Base-by-base conservation (phyloP, 2,113 vertebrate species). In the Acrocephalus kingi region DNA sequence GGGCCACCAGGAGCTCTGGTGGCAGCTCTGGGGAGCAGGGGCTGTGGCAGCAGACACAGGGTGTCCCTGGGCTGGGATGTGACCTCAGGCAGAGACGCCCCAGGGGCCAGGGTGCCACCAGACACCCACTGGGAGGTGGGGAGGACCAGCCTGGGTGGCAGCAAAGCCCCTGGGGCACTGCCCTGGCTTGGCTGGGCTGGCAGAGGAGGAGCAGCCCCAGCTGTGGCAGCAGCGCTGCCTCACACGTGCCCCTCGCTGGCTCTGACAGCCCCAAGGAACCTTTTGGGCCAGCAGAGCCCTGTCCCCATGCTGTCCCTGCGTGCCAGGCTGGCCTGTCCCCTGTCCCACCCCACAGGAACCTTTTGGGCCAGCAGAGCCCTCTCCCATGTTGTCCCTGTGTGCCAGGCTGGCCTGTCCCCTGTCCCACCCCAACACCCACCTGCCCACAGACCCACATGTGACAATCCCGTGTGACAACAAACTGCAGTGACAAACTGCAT, bases 351-450 rank as follows among this genome's bases (percentile, higher is more conserved):
- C 4, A 22, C 35, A 77, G 0, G 2, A 33, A 10, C 20, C 9
- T 39, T 39, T 39, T 39, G 37, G 37, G 37, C 37, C 37, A 39
- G 37, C 37, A 39, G 37, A 39, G 37, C 41, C 84, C 16, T 10
- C 1, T 33, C 39, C 39, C 2, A 0, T 0, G 0, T 0, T 48
- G 37, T 46, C 19, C 33, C 18, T 1, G 1, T 1, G 5, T 4
- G 1, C 54, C 6, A 6, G 23, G 72, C 71, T 75, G 79, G 52
- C 22, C 62, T 3, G 6, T 35, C 28, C 45, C 20, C 6, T 0
- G 0, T 48, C 49, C 49, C 15, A 6, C 30, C 83, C 69, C 0
- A 0, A 58, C 67, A 62, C 23, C 55, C 72, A 20, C 27, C 31
- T 2, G 3, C 41, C 48, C 3, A 0, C 6, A 0, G 51, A 12